Evolutionary conservation across 2,888 invertebrate genomes (phyloP), one percentile per base, ranked within the genome.

Genomic region (Elegia similella): DNA sequence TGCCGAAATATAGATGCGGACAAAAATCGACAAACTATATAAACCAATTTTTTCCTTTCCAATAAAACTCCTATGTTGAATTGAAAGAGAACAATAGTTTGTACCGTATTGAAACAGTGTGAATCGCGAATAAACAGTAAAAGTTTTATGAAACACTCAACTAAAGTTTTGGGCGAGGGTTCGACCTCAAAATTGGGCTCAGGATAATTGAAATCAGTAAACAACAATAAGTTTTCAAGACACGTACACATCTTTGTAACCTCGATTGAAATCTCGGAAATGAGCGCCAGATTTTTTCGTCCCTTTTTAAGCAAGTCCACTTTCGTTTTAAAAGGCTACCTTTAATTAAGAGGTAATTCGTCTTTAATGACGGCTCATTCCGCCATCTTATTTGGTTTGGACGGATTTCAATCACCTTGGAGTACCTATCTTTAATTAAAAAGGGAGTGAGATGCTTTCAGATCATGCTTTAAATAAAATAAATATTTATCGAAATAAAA

Each of bases 161-260:
- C 64, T 58, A 62, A 65, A 56, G 42, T 56, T 56, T 42, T 17
- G 42, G 38, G 48, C 16, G 42, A 56, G 38, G 55, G 46, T 56
- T 42, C 29, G 48, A 48, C 47, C 53, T 16, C 34, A 55, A 47
- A 56, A 56, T 29, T 38, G 56, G 48, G 57, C 60, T 61, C 57
- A 53, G 60, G 60, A 53, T 61, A 62, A 67, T 70, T 66, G 64
- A 68, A 68, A 69, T 63, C 61, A 57, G 61, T 62, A 61, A 68
- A 59, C 43, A 61, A 64, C 59, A 67, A 65, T 68, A 65, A 48
- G 60, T 63, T 68, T 67, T 59, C 64, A 44, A 62, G 53, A 60
- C 65, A 63, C 62, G 65, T 66, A 55, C 47, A 42, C 44, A 62
- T 62, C 61, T 65, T 62, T 55, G 48, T 57, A 59, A 63, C 62